Evolutionary conservation across 1,140 invertebrate genomes (phyloP), one percentile per base, ranked within the genome.

Genomic region (Eumeta japonica): DNA sequence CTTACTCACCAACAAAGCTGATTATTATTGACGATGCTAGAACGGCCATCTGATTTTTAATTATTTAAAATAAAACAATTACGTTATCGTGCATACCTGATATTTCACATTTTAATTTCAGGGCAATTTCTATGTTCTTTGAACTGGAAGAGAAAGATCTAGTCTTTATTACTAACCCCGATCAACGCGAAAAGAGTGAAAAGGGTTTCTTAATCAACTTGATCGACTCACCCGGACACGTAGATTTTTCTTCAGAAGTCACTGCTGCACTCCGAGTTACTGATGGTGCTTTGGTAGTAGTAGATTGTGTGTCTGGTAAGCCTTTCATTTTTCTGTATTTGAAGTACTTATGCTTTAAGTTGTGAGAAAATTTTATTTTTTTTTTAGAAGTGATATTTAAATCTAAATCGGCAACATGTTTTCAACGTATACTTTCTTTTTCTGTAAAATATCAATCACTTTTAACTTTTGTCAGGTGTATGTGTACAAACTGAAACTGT

Each of bases 401-500:
- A n/a, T 30, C 5, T 10, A 30, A 11, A 30, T 30, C 13, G 7
- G 13, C 5, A 30, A 30, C 5, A 10, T 30, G n/a, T 24, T 5
- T 7, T 24, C n/a, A 7, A 7, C 5, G 28, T 14, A 10, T 10
- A 30, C 4, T 10, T 11, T 9, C 7, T 11, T 9, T 5, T 30
- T 13, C 5, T 5, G 10, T 30, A 30, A 30, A 7, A 30, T 7
- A 14, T 30, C 7, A 11, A 30, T 30, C 7, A 30, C 18, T 16
- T 15, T 35, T 13, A 18, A 7, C 3, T 10, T 3, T 45, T 66
- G 61, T n/a, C 53, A 95, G 93, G 93, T 84, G 96, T 99, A 37
- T 99, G 96, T 78, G 96, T 99, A 50, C 96, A 99, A 78, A 99
- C 96, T 38, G 96, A 98, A 78, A 98, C 96, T 76, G 96, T 99